phyloP scores from a whole-genome alignment of 2,113 vertebrate genomes.

The Falco punctatus region DNA sequence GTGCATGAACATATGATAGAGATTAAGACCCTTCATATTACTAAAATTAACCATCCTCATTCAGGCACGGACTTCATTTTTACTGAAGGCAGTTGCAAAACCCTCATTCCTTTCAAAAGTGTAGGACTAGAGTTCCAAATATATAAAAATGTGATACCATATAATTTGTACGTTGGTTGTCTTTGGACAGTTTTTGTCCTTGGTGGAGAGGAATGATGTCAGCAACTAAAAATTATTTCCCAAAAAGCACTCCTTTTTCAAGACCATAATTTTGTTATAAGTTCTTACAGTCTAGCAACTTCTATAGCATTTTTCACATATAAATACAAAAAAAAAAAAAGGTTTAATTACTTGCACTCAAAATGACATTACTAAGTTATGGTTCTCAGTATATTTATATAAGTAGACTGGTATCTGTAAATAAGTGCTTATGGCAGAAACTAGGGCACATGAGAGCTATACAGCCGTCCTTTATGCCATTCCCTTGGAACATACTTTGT shows the following conservation, averaged over 20 bases:
- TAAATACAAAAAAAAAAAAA: neutral
- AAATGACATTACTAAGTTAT: neutral
- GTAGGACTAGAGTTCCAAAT: neutral
- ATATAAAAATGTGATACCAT: neutral
- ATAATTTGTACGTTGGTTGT: constrained; percentile 22
- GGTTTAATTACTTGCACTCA: neutral
- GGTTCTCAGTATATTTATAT: neutral
- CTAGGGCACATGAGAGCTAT: neutral
- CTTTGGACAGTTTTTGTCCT: constrained; percentile 5
- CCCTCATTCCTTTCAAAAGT: neutral
- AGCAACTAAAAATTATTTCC: neutral
- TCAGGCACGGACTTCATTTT: neutral
- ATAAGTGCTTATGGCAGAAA: neutral
- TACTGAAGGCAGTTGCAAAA: neutral
- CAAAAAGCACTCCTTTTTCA: neutral
- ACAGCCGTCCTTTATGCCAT: neutral
- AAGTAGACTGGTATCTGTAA: neutral
- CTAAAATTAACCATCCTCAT: neutral
- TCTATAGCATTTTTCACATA: accelerated
- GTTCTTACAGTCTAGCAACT: neutral
- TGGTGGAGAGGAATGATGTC: neutral
- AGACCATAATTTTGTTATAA: neutral
- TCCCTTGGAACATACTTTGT: neutral
- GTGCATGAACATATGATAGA: neutral
- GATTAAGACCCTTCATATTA: neutral